Base-by-base conservation (phyloP, 2,888 invertebrate genomes). In the Plebejus argus region DNA sequence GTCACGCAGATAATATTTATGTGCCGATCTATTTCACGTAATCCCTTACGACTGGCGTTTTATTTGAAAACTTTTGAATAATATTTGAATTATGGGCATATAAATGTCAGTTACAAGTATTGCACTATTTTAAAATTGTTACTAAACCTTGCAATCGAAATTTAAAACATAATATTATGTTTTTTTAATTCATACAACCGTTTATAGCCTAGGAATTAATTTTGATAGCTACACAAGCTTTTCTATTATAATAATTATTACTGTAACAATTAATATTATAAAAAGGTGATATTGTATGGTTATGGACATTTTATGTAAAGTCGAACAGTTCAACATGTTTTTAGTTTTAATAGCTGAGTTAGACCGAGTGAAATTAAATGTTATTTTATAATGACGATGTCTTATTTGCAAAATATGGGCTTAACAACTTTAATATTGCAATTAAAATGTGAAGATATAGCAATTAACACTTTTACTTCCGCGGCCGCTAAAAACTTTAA, bases 1-100 rank as follows among this genome's bases (percentile, higher is more conserved):
- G 28, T 49, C 20, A 74, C 49, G 39, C 49, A 49, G 15, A 72
- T 49, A 18, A 28, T 49, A 74, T 74, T 74, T 28, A 74, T 74
- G 53, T 7, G 0, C 23, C 23, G 45, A 72, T 70, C 20, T 72
- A 49, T 74, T 28, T 15, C 20, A 20, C 72, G 7, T 12, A 53
- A 45, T 23, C 20, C 18, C 20, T 20, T 72, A 7, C 20, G 45
- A 72, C 45, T 72, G 20, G 23, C 20, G 1, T 66, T 66, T 66
- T 33, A 28, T 15, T 28, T 28, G 66, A 28, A 66, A 18, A 66
- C 28, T 66, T 66, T 33, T 66, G 20, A 66, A 12, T 23, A 23
- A 61, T 23, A 23, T 12, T 61, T 53, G 53, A 53, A 53, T 18
- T 53, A 53, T 53, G 18, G 53, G 15, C 53, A 53, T 53, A 53